Evolutionary conservation across 92 coral and sea anemone species (phyloP).

Genomic region (Epizoanthus rinbou): DNA sequence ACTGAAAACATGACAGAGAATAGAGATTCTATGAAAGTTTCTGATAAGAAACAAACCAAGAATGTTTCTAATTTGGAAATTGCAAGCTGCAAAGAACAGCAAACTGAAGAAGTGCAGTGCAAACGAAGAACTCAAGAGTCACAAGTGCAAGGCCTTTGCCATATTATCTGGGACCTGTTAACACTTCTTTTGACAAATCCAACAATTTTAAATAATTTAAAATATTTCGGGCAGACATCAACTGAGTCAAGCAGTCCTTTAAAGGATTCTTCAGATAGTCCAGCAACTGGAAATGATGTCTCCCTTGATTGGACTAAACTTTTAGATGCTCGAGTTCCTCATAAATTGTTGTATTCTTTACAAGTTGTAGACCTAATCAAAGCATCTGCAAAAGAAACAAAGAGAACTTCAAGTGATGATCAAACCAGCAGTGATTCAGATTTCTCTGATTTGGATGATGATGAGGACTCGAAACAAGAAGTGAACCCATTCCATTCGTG

Average conservation of each 20-base stretch:
- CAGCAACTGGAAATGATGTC: constrained; percentile 1
- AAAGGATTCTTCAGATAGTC: constrained; percentile 13
- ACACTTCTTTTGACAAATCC: constrained; percentile 90
- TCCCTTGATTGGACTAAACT: constrained; percentile 74
- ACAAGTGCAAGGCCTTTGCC: constrained; percentile 78
- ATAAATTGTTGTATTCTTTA: constrained; percentile 89
- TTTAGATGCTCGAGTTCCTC: constrained; percentile 83
- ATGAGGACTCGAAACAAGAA: constrained; percentile 50
- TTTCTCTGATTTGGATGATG: constrained; percentile 88
- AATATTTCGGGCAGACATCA: constrained; percentile 74
- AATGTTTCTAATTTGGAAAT: constrained; percentile 2
- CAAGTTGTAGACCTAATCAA: constrained; percentile 91
- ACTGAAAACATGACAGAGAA: neutral
- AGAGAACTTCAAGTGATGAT: constrained; percentile 61
- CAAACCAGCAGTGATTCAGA: constrained; percentile 88
- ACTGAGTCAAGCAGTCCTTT: constrained; percentile 24
- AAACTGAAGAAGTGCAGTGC: constrained; percentile 3
- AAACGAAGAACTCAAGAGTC: constrained; percentile 42
- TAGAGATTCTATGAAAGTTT: neutral
- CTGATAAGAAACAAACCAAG: neutral
- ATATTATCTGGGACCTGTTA: constrained; percentile 91
- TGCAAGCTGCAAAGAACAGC: neutral
- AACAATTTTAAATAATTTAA: constrained; percentile 71
- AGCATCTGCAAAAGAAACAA: constrained; percentile 63
- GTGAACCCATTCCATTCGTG: constrained; percentile 52